Evolutionary conservation across 2,888 invertebrate species (phyloP), one percentile per base, ranked within the genome.

Genomic region (Lingula anatina): DNA sequence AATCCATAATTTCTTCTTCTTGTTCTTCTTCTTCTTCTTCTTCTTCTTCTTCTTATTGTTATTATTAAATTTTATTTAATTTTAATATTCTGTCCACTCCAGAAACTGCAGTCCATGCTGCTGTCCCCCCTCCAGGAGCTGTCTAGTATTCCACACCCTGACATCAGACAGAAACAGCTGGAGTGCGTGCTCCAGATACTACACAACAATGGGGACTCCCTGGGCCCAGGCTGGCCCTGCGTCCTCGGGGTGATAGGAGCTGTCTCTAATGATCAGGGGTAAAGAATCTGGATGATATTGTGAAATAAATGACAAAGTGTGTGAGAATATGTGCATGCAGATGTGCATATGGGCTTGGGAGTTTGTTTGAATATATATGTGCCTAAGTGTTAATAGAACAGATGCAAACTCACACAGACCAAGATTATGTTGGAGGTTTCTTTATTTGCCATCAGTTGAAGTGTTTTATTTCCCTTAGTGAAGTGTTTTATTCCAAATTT

Each of bases 241-340:
- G 87, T 96, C 68, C 85, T 97, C 64, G 89, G 89, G 67, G 91
- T 96, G 64, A 90, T 96, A 66, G 92, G 94, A n/a, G 92, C 94
- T 51, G 90, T 96, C 41, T 89, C 88, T 58, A 88, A 90, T 67
- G 89, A 90, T 71, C 94, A 94, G 73, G 90, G 90, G 90, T 90
- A 64, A 42, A 58, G n/a, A n/a, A n/a, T n/a, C n/a, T n/a, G n/a
- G n/a, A n/a, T n/a, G n/a, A n/a, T n/a, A n/a, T n/a, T n/a, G n/a
- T n/a, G n/a, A n/a, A n/a, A n/a, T n/a, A n/a, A n/a, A n/a, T n/a
- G n/a, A n/a, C n/a, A n/a, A n/a, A n/a, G n/a, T n/a, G n/a, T n/a
- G n/a, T n/a, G n/a, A n/a, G n/a, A n/a, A n/a, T n/a, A n/a, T n/a
- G n/a, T n/a, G n/a, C n/a, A n/a, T n/a, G n/a, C n/a, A n/a, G n/a